phyloP scores from a whole-genome alignment of 2,888 invertebrate genomes.

The Campoletis raptor region DNA sequence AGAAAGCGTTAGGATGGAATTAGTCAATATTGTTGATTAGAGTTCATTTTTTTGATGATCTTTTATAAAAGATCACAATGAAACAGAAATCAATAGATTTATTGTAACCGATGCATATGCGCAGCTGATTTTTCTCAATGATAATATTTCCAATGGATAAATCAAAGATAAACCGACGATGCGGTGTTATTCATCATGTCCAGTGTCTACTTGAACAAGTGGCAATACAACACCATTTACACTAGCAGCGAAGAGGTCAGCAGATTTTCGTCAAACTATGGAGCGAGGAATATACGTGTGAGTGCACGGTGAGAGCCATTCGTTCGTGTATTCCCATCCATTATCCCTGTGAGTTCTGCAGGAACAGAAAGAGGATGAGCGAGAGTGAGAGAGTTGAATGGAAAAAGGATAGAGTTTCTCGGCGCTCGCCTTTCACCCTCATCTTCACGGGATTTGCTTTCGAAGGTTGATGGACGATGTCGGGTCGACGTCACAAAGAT shows the following conservation, averaged over 20 bases:
- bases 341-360: slow-evolving; percentile 48
- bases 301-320: slow-evolving; percentile 8
- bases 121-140: not conserved
- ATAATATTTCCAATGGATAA: not conserved
- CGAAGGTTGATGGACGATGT: slow-evolving; percentile 69
- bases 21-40: not conserved
- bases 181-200: slow-evolving; percentile 1
- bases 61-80: not conserved
- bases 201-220: slow-evolving; percentile 20
- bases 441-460: slow-evolving; percentile 70
- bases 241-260: slow-evolving; percentile 58
- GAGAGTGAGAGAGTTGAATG: not conserved
- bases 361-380: not conserved
- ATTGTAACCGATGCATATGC: not conserved
- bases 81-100: not conserved
- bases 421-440: slow-evolving; percentile 63
- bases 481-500: slow-evolving; percentile 33
- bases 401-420: not conserved
- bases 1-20: not conserved
- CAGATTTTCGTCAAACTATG: slow-evolving; percentile 66
- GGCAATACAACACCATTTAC: slow-evolving; percentile 27
- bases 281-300: slow-evolving; percentile 3
- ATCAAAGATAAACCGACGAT: not conserved
- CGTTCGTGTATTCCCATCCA: slow-evolving; percentile 61
- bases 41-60: not conserved